Evolutionary conservation across 2,113 vertebrate genomes (phyloP).

Genomic region (Dasypus novemcinctus): DNA sequence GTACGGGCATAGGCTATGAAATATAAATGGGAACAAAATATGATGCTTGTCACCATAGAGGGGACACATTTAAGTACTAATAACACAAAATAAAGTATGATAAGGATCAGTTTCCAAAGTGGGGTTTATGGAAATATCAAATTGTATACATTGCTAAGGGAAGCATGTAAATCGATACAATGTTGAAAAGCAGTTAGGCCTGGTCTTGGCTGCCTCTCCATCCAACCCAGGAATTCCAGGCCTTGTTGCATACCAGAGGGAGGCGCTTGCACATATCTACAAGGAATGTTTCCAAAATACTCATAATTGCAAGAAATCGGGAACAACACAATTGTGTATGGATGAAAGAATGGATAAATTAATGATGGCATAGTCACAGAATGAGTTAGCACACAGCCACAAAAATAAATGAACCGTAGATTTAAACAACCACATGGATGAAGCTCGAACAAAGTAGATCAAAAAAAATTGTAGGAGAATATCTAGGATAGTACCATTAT

Average conservation of each 20-base stretch:
- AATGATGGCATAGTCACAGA: background rate
- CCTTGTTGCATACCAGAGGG: background rate
- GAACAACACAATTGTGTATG: background rate
- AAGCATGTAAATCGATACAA: background rate
- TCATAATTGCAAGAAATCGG: background rate
- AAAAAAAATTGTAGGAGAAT: background rate
- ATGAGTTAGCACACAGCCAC: background rate
- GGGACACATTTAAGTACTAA: background rate
- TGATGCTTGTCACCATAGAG: background rate
- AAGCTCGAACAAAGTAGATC: background rate
- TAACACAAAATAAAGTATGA: background rate
- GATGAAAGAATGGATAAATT: background rate
- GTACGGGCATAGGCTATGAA: background rate
- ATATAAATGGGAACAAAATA: background rate
- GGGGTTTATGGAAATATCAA: conserved; percentile 9
- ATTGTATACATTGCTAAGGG: background rate
- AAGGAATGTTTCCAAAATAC: conserved; percentile 7
- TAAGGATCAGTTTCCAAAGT: background rate
- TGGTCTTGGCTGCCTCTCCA: background rate
- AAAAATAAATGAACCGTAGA: background rate
- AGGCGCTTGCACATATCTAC: background rate
- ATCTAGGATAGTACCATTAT: background rate
- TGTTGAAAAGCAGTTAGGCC: background rate
- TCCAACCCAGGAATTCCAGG: background rate
- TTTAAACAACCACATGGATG: background rate